phyloP scores from a whole-genome alignment of 2,888 invertebrate species.

The Drosophila mettleri region DNA sequence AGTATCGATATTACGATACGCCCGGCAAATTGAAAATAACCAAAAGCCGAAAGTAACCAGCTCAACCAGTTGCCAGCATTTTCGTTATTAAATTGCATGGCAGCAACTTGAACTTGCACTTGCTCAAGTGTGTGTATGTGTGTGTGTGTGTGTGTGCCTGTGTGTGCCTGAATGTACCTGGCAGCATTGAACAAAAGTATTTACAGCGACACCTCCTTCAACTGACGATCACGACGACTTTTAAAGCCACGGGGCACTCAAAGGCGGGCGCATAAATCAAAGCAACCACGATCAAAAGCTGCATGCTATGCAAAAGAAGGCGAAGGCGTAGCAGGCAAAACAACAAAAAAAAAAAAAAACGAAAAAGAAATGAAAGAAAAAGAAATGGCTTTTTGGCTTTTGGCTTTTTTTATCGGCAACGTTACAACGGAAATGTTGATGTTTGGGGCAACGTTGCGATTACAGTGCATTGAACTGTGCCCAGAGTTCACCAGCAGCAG shows the following conservation, averaged over 20 bases:
- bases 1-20: constrained; percentile 33
- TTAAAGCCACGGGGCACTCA: constrained; percentile 45
- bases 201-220: constrained; percentile 51
- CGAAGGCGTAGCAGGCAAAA: constrained; percentile 6
- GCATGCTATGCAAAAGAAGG: constrained; percentile 23
- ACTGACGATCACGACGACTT: constrained; percentile 39
- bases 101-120: constrained; percentile 49
- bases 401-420: constrained; percentile 60
- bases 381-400: constrained; percentile 27
- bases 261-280: constrained; percentile 60
- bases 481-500: constrained; percentile 37
- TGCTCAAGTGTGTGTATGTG: constrained; percentile 20
- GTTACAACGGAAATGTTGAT: constrained; percentile 52
- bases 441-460: constrained; percentile 36
- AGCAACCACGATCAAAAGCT: constrained; percentile 40
- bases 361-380: too few relatives aligned
- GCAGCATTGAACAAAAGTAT: constrained; percentile 52
- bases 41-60: constrained; percentile 37
- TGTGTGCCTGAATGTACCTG: constrained; percentile 37
- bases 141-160: constrained; percentile 13
- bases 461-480: constrained; percentile 56
- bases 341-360: too few relatives aligned
- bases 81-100: constrained; percentile 18
- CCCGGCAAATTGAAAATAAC: constrained; percentile 38
- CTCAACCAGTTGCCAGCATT: constrained; percentile 43